Conservation (phyloP, 2,888 invertebrate species). For the Leptogaster cylindrica region DNA sequence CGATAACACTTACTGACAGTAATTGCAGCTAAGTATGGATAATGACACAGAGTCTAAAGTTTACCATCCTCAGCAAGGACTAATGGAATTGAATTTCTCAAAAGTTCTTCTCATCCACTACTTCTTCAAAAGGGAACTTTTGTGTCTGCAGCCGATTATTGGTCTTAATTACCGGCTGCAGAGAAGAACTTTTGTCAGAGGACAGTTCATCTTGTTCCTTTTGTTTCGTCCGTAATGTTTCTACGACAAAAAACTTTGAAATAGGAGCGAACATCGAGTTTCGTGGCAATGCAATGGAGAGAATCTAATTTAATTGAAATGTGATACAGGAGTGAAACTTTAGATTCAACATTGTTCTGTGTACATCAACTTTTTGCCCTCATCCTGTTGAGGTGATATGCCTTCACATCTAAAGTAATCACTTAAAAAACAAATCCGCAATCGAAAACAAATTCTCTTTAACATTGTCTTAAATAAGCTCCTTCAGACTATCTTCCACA, state of each 20-base stretch:
- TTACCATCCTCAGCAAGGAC: conserved; percentile 35
- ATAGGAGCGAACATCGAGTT: too few relatives aligned
- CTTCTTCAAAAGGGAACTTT: conserved; percentile 17
- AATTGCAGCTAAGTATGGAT: conserved; percentile 35
- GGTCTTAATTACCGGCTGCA: conserved; percentile 13
- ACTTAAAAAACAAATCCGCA: too few relatives aligned
- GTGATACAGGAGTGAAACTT: conserved; percentile 1
- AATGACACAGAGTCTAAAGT: conserved; percentile 29
- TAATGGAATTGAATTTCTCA: conserved; percentile 37
- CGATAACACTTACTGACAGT: conserved; percentile 25
- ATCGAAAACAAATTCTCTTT: too few relatives aligned
- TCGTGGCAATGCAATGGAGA: too few relatives aligned
- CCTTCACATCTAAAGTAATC: too few relatives aligned
- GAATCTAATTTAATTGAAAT: conserved; percentile 27
- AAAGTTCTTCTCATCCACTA: conserved; percentile 28
- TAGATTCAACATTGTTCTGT: too few relatives aligned
- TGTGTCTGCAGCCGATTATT: conserved; percentile 13
- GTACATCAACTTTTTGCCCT: too few relatives aligned
- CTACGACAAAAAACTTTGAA: conserved; percentile 11
- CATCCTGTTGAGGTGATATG: too few relatives aligned
- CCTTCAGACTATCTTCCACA: too few relatives aligned
- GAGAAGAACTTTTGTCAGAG: conserved; percentile 6
- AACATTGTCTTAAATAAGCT: too few relatives aligned
- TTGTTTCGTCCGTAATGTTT: conserved; percentile 17
- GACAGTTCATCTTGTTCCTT: conserved; percentile 13